Evolutionary conservation across 2,888 invertebrate species (phyloP).

Genomic region (Chironomus riparius): DNA sequence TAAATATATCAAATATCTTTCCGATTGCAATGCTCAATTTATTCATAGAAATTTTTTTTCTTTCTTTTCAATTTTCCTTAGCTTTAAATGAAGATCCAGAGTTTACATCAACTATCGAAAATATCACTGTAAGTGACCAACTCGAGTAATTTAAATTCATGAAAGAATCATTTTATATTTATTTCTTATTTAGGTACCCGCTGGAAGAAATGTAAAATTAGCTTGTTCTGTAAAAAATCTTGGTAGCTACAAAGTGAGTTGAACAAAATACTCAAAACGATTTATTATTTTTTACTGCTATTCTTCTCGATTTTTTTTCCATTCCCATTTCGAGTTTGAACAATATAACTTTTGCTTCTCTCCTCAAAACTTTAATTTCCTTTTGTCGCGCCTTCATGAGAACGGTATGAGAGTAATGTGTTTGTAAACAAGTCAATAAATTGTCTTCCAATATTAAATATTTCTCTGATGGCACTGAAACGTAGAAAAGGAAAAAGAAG

Average conservation of each 20-base stretch:
- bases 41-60: conserved; percentile 1
- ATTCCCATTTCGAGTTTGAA: neutral
- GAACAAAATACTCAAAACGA: neutral
- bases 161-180: neutral
- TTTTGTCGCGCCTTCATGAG: conserved; percentile 23
- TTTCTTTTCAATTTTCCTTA: conserved; percentile 40
- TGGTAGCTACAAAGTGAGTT: conserved; percentile 77
- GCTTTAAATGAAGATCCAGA: conserved; percentile 72
- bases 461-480: neutral
- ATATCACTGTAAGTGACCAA: conserved; percentile 66
- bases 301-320: neutral
- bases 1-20: neutral
- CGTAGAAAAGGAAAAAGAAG: neutral
- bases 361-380: conserved; percentile 23
- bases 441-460: conserved; percentile 23
- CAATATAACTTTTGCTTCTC: neutral
- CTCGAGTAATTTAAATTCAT: conserved; percentile 49
- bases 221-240: conserved; percentile 87
- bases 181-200: conserved; percentile 39
- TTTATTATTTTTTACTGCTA: conserved; percentile 3
- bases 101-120: conserved; percentile 83
- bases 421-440: conserved; percentile 27
- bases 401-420: conserved; percentile 16
- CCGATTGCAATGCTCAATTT: conserved; percentile 2
- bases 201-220: conserved; percentile 78